Evolutionary conservation across 2,888 invertebrate genomes (phyloP).

Genomic region (Ornithoptera alexandrae): DNA sequence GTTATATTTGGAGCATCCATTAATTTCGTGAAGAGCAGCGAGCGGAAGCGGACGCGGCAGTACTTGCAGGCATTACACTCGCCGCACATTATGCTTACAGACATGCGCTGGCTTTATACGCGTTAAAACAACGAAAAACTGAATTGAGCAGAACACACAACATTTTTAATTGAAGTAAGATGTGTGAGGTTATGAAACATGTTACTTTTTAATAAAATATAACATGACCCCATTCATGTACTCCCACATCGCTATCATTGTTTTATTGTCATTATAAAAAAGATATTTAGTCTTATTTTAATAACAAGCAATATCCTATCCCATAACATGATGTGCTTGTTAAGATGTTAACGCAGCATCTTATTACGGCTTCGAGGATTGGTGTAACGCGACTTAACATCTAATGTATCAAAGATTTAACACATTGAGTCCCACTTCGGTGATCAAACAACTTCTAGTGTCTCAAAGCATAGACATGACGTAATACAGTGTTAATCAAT

Average conservation of each 20-base stretch:
- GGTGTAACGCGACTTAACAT: too few species aligned
- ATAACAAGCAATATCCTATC: too few species aligned
- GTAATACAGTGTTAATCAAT: too few species aligned
- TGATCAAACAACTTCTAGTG: too few species aligned
- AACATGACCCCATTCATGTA: background rate
- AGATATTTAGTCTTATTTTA: too few species aligned
- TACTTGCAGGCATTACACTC: constrained; percentile 24
- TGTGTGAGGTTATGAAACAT: constrained; percentile 10
- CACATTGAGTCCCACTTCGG: too few species aligned
- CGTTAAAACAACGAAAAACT: constrained; percentile 21
- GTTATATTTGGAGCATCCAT: constrained; percentile 64
- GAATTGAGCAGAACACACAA: constrained; percentile 12
- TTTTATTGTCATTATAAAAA: too few species aligned
- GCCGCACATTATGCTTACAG: constrained; percentile 21
- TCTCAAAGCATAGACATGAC: too few species aligned
- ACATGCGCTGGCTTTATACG: constrained; percentile 26
- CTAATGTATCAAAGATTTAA: too few species aligned
- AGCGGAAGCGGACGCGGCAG: constrained; percentile 37
- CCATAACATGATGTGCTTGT: too few species aligned
- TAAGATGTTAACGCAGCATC: too few species aligned
- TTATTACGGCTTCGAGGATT: too few species aligned
- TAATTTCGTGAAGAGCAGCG: constrained; percentile 54
- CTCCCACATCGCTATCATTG: background rate
- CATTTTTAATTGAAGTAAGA: constrained; percentile 8
- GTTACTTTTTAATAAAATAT: constrained; percentile 2